Conservation (phyloP, 2,888 invertebrate genomes). For the Dioctria rufipes region DNA sequence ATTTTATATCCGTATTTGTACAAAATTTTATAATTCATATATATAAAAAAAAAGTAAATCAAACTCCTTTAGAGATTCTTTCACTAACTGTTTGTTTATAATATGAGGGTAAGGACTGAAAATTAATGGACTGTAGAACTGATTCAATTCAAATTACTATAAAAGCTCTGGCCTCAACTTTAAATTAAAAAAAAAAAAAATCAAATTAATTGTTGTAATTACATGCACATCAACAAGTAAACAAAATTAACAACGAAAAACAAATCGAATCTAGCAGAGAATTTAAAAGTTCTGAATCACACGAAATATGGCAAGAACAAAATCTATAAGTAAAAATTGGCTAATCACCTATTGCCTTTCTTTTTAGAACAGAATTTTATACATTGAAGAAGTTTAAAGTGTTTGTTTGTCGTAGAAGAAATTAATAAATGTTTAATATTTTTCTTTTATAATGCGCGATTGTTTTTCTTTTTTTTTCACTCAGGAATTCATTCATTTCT, state of each 20-base stretch:
- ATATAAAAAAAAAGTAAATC: no score
- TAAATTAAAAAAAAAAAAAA: constrained; percentile 8
- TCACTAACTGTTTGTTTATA: no score
- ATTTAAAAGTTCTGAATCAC: constrained; percentile 10
- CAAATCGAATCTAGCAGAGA: constrained; percentile 7
- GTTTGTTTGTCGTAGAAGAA: constrained; percentile 34
- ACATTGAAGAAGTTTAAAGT: constrained; percentile 42
- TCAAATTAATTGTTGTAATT: not conserved
- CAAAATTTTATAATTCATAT: no score
- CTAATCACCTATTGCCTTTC: constrained; percentile 27
- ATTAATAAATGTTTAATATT: constrained; percentile 33
- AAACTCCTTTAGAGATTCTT: no score
- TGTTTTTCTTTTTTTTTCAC: constrained; percentile 38
- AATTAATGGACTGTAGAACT: not conserved
- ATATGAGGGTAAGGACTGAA: no score
- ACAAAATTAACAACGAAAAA: constrained; percentile 33
- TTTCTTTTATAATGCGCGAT: constrained; percentile 6
- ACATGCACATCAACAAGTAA: constrained; percentile 27
- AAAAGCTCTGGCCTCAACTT: not conserved
- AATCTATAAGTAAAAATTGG: not conserved
- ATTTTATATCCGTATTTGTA: no score
- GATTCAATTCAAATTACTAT: not conserved
- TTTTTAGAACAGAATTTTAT: constrained; percentile 28
- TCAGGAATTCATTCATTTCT: constrained; percentile 57
- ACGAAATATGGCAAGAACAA: constrained; percentile 9